These are phyloP conservation scores for Nesoenas mayeri DNA, from an alignment of 2,113 vertebrate species.

Conservation along the genomic window DNA sequence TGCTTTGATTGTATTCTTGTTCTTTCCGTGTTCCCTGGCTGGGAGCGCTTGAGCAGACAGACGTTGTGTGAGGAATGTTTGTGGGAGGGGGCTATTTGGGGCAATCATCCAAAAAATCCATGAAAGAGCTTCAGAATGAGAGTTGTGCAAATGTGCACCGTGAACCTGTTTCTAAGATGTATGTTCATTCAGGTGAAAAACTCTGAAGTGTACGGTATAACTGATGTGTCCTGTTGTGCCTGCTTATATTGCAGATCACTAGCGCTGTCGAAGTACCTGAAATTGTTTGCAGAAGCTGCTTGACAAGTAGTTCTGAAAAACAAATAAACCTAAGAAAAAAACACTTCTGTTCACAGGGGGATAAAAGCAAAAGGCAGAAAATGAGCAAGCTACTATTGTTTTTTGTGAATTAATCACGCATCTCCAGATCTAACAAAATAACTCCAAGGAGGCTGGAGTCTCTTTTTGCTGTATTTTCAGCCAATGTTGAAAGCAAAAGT, in stretches of 20 bases:
- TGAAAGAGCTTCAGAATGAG: background rate
- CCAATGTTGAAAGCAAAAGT: background rate
- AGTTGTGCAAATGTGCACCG: background rate
- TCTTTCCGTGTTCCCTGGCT: background rate
- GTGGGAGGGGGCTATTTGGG: background rate
- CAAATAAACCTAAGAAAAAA: background rate
- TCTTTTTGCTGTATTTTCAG: constrained; percentile 22
- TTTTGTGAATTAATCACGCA: background rate
- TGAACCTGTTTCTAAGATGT: background rate
- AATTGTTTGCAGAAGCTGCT: background rate
- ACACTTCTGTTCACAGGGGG: background rate
- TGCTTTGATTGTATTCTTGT: background rate
- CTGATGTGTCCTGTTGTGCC: rapidly evolving
- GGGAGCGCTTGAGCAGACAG: background rate
- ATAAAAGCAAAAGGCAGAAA: background rate
- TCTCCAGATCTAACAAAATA: background rate
- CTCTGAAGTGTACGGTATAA: background rate
- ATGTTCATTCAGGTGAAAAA: background rate
- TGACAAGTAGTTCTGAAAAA: background rate
- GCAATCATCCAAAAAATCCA: background rate
- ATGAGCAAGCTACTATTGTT: background rate
- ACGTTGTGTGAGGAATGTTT: rapidly evolving
- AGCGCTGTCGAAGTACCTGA: background rate
- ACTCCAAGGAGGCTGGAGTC: background rate
- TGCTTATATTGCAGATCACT: background rate